These are phyloP conservation scores for Rhagium mordax DNA, from an alignment of 2,888 invertebrate genomes.

Conservation along the genomic window DNA sequence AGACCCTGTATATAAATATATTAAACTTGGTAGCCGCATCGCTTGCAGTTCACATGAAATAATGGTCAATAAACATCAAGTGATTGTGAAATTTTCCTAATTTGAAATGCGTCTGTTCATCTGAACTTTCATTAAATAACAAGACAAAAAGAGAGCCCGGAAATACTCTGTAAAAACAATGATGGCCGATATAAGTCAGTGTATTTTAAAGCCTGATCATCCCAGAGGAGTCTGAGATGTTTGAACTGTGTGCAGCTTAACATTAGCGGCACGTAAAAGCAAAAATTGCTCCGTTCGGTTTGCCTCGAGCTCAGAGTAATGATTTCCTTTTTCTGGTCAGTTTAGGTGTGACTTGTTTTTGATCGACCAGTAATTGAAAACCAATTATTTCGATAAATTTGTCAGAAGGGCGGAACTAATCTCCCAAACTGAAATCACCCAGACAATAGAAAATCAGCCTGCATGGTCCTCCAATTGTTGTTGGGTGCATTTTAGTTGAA, in stretches of 20 bases:
- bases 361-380: constrained; percentile 58
- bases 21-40: too few species aligned
- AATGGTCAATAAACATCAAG: too few species aligned
- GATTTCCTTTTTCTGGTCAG: constrained; percentile 55
- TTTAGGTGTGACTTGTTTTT: constrained; percentile 60
- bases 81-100: too few species aligned
- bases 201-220: constrained; percentile 46
- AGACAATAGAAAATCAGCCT: neutral
- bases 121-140: neutral
- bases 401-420: constrained; percentile 29
- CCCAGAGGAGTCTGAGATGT: constrained; percentile 53
- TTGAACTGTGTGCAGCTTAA: constrained; percentile 48
- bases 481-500: neutral
- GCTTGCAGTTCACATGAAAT: too few species aligned
- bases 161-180: constrained; percentile 32
- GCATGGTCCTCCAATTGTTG: neutral
- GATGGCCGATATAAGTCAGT: constrained; percentile 35
- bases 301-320: constrained; percentile 52
- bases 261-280: constrained; percentile 60
- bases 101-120: too few species aligned
- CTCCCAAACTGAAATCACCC: neutral
- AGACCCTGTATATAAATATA: too few species aligned
- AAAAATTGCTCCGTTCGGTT: constrained; percentile 63
- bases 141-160: neutral
- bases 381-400: constrained; percentile 51